Evolutionary conservation across 2,113 vertebrate species (phyloP), one percentile per base, ranked within the genome.

Genomic region (Herpetotheres cachinnans): DNA sequence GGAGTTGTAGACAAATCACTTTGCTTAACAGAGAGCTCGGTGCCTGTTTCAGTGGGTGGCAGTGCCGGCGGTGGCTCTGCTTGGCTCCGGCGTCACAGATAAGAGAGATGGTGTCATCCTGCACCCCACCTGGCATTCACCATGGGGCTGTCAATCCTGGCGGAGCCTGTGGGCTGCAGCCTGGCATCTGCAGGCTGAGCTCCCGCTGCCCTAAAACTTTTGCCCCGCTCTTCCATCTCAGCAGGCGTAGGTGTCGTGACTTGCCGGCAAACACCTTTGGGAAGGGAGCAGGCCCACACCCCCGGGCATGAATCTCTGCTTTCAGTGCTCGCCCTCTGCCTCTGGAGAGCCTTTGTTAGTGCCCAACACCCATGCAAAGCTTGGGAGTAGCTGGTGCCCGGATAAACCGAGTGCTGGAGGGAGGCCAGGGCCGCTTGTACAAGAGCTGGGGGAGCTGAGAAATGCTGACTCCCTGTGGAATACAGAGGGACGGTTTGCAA

Each of bases 301-400:
- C 88, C 69, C 16, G 1, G 83, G 93, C 16, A 3, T 5, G 3
- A 29, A 83, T 86, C 84, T 77, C 76, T 44, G 76, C 89, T 95
- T 89, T 95, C 91, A 83, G 92, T 7, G 13, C 78, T 94, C 9
- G 3, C 54, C 49, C 46, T 44, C 69, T 52, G 88, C 87, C 82
- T 67, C 82, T 81, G 55, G 94, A 95, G 86, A 94, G 82, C 79
- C 73, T 95, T 87, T 96, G 89, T 91, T 85, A 83, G 70, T 87
- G 73, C 84, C 84, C 93, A 89, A 91, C 78, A 29, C 93, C 94
- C 89, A 66, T 54, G 93, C 77, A 87, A 91, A 87, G 91, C 78
- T 58, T 69, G 95, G 97, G 96, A 96, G 94, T 62, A 58, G 65
- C 95, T 6, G 9, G 56, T 56, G 80, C 95, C 72, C 29, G 80